Evolutionary conservation across 2,113 vertebrate genomes (phyloP).

Genomic region (Rhinopithecus roxellana): DNA sequence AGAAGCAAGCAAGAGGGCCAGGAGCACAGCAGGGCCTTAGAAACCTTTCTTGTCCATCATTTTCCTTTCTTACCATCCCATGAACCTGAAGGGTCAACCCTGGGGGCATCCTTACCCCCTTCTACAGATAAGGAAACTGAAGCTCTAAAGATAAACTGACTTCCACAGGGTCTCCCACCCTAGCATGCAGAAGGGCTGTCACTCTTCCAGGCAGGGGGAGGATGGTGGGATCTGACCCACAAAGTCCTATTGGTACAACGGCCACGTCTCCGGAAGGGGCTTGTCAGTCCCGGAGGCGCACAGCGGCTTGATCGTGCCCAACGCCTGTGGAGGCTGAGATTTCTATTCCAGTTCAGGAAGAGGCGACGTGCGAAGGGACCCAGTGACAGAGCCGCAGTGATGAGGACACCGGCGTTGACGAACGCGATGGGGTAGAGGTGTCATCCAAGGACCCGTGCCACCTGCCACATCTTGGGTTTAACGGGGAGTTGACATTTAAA

Average conservation of each 20-base stretch:
- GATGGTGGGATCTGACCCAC: fast-evolving
- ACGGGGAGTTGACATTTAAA: not conserved
- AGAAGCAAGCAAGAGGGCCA: too few species aligned
- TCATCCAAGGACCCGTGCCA: fast-evolving
- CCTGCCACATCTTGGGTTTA: fast-evolving
- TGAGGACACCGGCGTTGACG: fast-evolving
- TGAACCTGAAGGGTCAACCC: not conserved
- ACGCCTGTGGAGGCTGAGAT: fast-evolving
- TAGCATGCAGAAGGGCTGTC: fast-evolving
- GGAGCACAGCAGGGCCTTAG: not conserved
- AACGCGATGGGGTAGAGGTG: fast-evolving
- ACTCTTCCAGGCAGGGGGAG: fast-evolving
- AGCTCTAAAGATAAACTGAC: not conserved
- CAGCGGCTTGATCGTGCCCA: fast-evolving
- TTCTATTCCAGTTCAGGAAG: fast-evolving
- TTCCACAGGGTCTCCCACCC: not conserved
- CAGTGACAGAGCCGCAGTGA: fast-evolving
- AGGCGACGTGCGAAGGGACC: fast-evolving
- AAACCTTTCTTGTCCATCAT: fast-evolving
- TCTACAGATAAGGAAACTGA: not conserved
- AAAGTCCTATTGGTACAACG: fast-evolving
- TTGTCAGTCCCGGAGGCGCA: fast-evolving
- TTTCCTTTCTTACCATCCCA: not conserved
- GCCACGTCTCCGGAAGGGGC: fast-evolving
- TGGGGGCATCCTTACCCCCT: fast-evolving